Base-by-base conservation (phyloP, 1,140 invertebrate genomes). In the Olivierus martensii region DNA sequence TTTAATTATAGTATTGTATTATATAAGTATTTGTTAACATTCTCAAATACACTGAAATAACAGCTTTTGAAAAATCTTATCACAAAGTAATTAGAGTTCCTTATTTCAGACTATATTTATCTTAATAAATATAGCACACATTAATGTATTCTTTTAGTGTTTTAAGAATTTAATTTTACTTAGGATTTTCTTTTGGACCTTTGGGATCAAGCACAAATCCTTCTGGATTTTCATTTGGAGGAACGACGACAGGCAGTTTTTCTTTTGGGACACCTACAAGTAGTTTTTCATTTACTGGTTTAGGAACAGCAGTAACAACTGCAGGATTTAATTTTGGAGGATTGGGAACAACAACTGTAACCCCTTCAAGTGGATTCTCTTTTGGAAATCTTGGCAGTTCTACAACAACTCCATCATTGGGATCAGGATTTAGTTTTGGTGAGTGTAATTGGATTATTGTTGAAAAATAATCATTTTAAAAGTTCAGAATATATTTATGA, bases 321-420 rank as follows among this genome's bases (percentile, higher is more conserved):
- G 62, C 65, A 15, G 63, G 68, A 50, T 62, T 52, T 49, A 42
- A 22, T 22, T 56, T 57, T 54, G 58, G 49, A 48, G 73, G 72
- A 39, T 79, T 79, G 68, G 77, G 77, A 10, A 71, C 73, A 14
- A 71, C 74, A 59, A 67, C 72, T 52, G 64, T 70, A 7, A 68
- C 71, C 41, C 64, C 63, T 38, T 57, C 69, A 10, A 45, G 50
- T 39, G 55, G 50, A 52, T 56, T 56, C 39, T 52, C 62, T 9
- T 63, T 65, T 56, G 57, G 60, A 19, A 57, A 58, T 49, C 41
- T 42, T 18, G 49, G 43, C 47, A 55, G 61, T 22, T 53, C 53
- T 52, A 49, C 52, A 35, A 48, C 52, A 14, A 43, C 46, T 15
- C 18, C 52, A 12, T 21, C 35, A 44, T 52, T 56, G 36, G 48